Evolutionary conservation across 2,797 vertebrate genomes (phyloP), one percentile per base, ranked within the genome.

Genomic region (Danio tinwini): DNA sequence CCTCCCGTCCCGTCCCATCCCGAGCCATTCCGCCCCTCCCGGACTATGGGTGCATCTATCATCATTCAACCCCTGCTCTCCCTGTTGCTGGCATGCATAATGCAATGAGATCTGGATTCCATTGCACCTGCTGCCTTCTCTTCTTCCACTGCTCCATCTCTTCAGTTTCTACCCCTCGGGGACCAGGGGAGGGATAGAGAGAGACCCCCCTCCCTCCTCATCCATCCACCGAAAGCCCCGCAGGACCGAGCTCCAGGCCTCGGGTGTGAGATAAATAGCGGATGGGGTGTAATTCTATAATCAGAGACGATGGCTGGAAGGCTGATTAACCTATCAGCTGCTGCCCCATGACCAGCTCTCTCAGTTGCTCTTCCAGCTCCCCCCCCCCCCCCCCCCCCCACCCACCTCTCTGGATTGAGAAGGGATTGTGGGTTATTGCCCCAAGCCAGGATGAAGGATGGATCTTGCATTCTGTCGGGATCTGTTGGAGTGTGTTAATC

Each of bases 111-210:
- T 83, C 80, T 83, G 86, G 90, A 92, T 92, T 91, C 90, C 91
- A 88, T 88, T 86, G 89, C 90, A 93, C 92, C 92, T 93, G 92
- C 89, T 90, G 55, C 83, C 82, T 78, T 44, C 76, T 71, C 59
- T 80, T 78, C 81, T 69, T 50, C 73, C 44, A 80, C 45, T 58
- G 69, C 68, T 74, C 80, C 74, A 55, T 61, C 47, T 49, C 72
- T 82, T 75, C 71, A 58, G 71, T 62, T 56, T 83, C 68, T 55
- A 16, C 45, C 47, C 77, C 78, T 81, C 73, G 39, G 63, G 21
- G 81, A 75, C 67, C 80, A 89, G 88, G 85, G 87, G 89, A 84
- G 78, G 85, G 81, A 83, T 87, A 86, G 89, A 90, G 89, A 91
- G 89, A 90, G 85, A 79, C 56, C 19, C 80, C 85, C 81, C 88